Base-by-base conservation (phyloP, 2,888 invertebrate species). In the Pecten maximus region DNA sequence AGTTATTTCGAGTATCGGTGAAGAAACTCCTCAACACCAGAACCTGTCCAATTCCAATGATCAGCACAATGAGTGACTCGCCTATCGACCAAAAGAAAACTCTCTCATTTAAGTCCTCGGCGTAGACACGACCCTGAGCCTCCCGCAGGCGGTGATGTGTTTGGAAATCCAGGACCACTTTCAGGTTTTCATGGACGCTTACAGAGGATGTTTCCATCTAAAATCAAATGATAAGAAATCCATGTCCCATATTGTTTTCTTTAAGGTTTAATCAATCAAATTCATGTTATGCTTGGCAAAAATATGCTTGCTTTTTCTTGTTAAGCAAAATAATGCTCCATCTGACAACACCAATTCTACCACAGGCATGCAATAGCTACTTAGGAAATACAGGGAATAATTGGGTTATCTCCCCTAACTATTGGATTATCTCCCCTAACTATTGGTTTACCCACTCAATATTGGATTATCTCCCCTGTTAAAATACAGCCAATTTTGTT, bases 101-200 rank as follows among this genome's bases (percentile, higher is more conserved):
- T 95, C 98, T 97, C 96, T 99, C 99, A 95, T 99, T 99, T 90
- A 99, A 97, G 96, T 99, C 99, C 97, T 99, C 99, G 0, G 99
- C 99, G 91, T 99, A 97, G 96, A 99, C 99, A 89, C 99, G 98
- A 89, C 99, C 98, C 96, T 99, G 99, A 1, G 99, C 98, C 97
- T 99, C 99, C 89, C 99, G 97, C 92, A 99, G 97, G 91, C 99
- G 98, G 97, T 99, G 99, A 97, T 99, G 99, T 8, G 99, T 99
- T 97, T 99, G 99, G 96, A 98, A 98, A 97, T 99, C 99, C 93
- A 99, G 97, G 90, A 99, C 98, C 93, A 98, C 98, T 95, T 98
- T 98, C 88, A 99, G 97, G 92, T 98, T 98, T 96, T 98, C 98
- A 96, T 99, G 99, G 93, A 99, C 98, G 96, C 98, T 98, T 96